phyloP scores from a whole-genome alignment of 2,888 invertebrate species.

The Horisme vitalbata region DNA sequence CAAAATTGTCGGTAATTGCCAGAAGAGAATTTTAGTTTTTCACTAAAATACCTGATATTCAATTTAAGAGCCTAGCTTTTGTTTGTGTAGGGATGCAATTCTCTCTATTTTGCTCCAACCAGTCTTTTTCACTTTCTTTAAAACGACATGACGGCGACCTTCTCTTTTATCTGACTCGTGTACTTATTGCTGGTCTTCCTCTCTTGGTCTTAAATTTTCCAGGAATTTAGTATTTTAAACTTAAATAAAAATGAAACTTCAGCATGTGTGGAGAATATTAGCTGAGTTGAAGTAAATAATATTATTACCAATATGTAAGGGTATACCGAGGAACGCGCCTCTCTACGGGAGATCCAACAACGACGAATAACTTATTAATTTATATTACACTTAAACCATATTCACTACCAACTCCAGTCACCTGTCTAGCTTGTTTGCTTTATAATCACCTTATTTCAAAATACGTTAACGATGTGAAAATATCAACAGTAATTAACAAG shows the following conservation, averaged over 20 bases:
- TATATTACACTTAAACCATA: conserved; percentile 73
- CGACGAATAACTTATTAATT: conserved; percentile 76
- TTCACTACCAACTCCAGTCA: conserved; percentile 67
- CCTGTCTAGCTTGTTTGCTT: conserved; percentile 77
- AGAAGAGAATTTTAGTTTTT: too few species aligned
- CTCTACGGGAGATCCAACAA: conserved; percentile 60
- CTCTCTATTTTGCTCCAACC: too few species aligned
- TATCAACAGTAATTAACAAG: conserved; percentile 77
- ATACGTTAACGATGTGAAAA: conserved; percentile 78
- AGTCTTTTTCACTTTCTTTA: too few species aligned
- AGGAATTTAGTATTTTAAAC: too few species aligned
- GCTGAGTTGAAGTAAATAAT: conserved; percentile 40
- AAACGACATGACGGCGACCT: too few species aligned
- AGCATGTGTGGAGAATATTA: conserved; percentile 29
- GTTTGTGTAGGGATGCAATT: too few species aligned
- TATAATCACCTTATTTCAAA: conserved; percentile 66
- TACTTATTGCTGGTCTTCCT: too few species aligned
- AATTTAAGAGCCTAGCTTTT: too few species aligned
- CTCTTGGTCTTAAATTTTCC: too few species aligned
- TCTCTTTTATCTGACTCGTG: too few species aligned
- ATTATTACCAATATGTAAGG: conserved; percentile 42
- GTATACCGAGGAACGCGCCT: conserved; percentile 38
- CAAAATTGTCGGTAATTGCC: too few species aligned
- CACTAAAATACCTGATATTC: too few species aligned
- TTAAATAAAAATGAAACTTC: conserved; percentile 7